Percentiles rank a stretch among this genome's conserved stretches.
Evolutionary conservation across 2,113 vertebrate genomes (phyloP).

Genomic region (Nycticebus coucang): DNA sequence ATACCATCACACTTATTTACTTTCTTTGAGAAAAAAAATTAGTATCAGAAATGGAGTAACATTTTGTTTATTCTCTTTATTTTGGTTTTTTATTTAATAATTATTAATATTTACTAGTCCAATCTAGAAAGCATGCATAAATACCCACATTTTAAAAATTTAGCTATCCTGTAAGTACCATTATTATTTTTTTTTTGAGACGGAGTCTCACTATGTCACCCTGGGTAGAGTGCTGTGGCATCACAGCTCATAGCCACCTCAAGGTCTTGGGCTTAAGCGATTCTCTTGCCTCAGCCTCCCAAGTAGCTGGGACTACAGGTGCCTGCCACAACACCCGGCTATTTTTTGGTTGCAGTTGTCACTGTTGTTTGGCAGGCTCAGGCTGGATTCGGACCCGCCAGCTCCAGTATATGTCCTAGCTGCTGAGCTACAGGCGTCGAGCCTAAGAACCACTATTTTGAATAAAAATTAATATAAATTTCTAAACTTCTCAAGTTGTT

Average conservation of each 20-base stretch:
- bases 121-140: neutral
- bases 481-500: neutral
- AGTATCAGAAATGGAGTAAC: neutral
- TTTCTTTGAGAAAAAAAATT: neutral
- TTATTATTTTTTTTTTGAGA: neutral
- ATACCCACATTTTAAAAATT: neutral
- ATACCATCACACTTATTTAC: neutral
- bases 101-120: neutral
- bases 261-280: no score
- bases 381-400: no score
- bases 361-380: no score
- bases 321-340: no score
- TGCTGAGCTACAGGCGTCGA: no score
- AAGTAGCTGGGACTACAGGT: no score
- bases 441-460: neutral
- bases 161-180: neutral
- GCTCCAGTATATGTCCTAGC: no score
- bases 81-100: neutral
- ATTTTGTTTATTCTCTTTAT: neutral
- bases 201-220: no score
- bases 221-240: no score
- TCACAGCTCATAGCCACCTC: no score
- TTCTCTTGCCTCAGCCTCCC: no score
- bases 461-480: neutral
- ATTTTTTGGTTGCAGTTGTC: no score